Conservation (phyloP, 1,140 invertebrate genomes). For the Rhopalosiphum padi region DNA sequence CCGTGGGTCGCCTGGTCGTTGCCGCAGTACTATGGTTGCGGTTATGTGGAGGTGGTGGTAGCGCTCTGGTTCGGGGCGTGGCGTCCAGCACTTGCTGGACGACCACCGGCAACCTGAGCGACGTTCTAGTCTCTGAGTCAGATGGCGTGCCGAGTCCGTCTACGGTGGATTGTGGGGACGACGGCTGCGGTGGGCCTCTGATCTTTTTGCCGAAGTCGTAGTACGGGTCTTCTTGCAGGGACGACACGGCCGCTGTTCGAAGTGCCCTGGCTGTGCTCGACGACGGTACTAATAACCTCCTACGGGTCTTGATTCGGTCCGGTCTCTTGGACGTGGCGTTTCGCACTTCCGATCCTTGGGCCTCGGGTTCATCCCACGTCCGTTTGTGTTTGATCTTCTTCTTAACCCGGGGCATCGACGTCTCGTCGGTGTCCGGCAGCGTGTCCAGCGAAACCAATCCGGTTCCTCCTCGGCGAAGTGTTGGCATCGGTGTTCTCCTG, state of each 20-base stretch:
- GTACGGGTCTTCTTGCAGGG: constrained; percentile 7
- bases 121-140: neutral
- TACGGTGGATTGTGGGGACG: neutral
- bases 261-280: constrained; percentile 1
- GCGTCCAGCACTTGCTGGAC: neutral
- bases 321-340: constrained; percentile 29
- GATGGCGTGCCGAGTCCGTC: neutral
- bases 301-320: constrained; percentile 36
- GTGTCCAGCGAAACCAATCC: neutral
- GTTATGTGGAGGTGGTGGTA: neutral
- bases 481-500: neutral
- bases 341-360: constrained; percentile 6
- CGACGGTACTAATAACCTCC: constrained; percentile 24
- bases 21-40: neutral
- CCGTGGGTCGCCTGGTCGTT: neutral
- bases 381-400: constrained; percentile 49
- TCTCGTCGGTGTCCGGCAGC: neutral
- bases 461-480: neutral
- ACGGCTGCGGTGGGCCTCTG: neutral
- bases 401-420: neutral
- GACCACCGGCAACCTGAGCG: neutral
- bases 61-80: neutral
- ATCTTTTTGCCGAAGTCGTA: constrained; percentile 49
- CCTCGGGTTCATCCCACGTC: constrained; percentile 37
- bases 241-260: neutral